Evolutionary conservation across 2,113 vertebrate species (phyloP).

Genomic region (Orycteropus afer): DNA sequence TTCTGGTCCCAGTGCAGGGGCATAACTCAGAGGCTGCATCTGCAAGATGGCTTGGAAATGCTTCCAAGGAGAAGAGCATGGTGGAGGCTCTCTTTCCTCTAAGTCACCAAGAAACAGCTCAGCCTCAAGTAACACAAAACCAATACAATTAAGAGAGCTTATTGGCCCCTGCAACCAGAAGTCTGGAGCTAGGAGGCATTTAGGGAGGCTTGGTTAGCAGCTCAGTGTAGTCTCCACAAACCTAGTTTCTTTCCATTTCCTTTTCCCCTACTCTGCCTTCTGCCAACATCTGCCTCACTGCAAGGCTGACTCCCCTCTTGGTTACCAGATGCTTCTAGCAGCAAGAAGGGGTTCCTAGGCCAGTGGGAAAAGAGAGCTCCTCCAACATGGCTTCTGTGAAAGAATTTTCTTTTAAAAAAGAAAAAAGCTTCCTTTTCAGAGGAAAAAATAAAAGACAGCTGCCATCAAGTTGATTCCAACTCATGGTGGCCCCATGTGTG

Average conservation of each 20-base stretch:
- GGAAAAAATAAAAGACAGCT: too few species aligned
- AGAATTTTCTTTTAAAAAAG: not conserved
- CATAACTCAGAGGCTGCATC: slow-evolving; percentile 22
- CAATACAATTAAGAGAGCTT: not conserved
- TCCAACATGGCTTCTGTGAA: not conserved
- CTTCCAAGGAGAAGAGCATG: not conserved
- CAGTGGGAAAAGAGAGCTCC: not conserved
- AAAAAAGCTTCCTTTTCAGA: not conserved
- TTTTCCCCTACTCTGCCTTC: not conserved
- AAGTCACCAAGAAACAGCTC: not conserved
- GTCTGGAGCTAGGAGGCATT: not conserved
- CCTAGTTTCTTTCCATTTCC: not conserved
- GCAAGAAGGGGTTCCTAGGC: not conserved
- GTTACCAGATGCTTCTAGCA: slow-evolving; percentile 32
- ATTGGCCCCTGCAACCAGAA: not conserved
- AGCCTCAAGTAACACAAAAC: slow-evolving; percentile 10
- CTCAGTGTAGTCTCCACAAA: not conserved
- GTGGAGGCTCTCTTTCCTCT: not conserved
- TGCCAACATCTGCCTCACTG: not conserved
- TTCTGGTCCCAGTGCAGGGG: not conserved
- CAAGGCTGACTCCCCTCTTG: not conserved
- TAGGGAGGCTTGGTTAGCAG: not conserved
- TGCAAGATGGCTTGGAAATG: not conserved
- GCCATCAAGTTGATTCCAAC: too few species aligned
- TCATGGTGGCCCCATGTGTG: too few species aligned